phyloP scores from a whole-genome alignment of 1,140 invertebrate species.

The Tetramorium alpestre region DNA sequence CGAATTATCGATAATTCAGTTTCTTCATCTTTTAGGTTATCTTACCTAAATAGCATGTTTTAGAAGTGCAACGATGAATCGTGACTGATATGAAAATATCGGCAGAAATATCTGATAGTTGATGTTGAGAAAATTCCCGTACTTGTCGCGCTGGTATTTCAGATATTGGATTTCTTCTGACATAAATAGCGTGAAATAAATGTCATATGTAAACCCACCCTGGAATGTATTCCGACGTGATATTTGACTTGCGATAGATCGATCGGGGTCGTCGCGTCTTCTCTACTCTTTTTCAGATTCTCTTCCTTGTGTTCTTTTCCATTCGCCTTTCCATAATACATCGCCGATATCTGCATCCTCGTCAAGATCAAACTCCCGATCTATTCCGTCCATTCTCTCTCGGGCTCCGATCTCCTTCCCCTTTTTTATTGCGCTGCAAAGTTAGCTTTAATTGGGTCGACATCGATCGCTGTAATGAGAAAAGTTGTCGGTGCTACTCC shows the following conservation, averaged over 20 bases:
- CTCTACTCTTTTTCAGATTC: conserved; percentile 30
- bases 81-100: conserved; percentile 17
- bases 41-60: neutral
- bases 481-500: conserved; percentile 74
- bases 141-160: conserved; percentile 23
- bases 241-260: conserved; percentile 58
- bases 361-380: conserved; percentile 52
- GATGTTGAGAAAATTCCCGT: conserved; percentile 17
- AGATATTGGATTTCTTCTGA: conserved; percentile 48
- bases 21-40: neutral
- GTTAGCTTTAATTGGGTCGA: conserved; percentile 80
- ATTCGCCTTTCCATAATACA: conserved; percentile 38
- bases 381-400: conserved; percentile 12
- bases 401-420: conserved; percentile 23
- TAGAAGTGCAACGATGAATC: neutral
- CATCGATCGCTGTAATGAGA: conserved; percentile 81
- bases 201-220: conserved; percentile 46
- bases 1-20: neutral
- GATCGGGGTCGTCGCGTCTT: conserved; percentile 26
- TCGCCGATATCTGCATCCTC: conserved; percentile 49
- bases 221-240: conserved; percentile 54
- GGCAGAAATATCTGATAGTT: conserved; percentile 34
- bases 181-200: conserved; percentile 61
- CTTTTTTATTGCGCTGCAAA: conserved; percentile 71
- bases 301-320: conserved; percentile 7